Evolutionary conservation across 2,113 vertebrate genomes (phyloP).

Genomic region (Machaerirhynchus nigripectus): DNA sequence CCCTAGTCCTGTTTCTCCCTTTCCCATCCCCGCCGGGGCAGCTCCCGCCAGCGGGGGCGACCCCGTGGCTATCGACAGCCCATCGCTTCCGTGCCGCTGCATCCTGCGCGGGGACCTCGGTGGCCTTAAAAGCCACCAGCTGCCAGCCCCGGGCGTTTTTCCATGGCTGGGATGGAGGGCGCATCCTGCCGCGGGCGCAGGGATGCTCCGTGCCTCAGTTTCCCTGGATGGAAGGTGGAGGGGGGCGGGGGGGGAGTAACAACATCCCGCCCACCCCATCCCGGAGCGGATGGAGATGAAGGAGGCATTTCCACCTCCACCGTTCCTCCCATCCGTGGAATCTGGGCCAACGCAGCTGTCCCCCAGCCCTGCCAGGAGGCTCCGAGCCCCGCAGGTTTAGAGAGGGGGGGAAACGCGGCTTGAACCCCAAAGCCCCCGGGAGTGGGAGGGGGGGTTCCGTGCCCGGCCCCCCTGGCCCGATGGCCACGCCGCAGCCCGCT

Average conservation of each 20-base stretch:
- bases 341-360: background rate
- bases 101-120: background rate
- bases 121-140: background rate
- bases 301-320: background rate
- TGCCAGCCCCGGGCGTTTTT: background rate
- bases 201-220: background rate
- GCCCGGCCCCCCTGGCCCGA: background rate
- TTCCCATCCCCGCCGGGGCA: background rate
- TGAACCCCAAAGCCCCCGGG: accelerated
- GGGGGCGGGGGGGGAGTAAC: accelerated
- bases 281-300: background rate
- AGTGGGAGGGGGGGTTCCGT: accelerated
- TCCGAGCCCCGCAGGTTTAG: background rate
- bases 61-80: background rate
- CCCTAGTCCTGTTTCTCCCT: background rate
- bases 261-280: accelerated
- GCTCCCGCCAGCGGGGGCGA: background rate
- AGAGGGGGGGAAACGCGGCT: accelerated
- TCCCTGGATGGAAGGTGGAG: background rate
- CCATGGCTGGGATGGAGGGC: background rate
- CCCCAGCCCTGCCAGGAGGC: background rate
- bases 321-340: accelerated
- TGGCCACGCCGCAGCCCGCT: background rate
- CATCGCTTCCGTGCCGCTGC: background rate
- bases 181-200: accelerated